Base-by-base conservation (phyloP, 2,113 vertebrate genomes). In the Periophthalmodon schlosseri region DNA sequence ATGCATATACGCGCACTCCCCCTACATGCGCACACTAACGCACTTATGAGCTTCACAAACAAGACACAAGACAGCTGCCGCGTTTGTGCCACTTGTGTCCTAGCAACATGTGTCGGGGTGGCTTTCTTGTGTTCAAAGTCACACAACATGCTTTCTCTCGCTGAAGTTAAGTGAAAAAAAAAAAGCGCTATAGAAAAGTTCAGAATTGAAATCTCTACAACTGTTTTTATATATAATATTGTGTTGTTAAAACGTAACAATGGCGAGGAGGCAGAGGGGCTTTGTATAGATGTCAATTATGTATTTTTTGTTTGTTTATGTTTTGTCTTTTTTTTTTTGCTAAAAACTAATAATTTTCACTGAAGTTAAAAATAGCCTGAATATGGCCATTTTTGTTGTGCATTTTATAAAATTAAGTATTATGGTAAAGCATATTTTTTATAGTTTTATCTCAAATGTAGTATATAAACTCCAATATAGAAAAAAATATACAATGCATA, bases 81-180 rank as follows among this genome's bases (percentile, higher is more conserved):
- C 61, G 64, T 73, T 88, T 72, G 68, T 77, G 52, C 61, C 66
- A 79, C 82, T 61, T 81, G 79, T 91, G 88, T 88, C 85, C 77
- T 89, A 89, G 84, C 90, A 91, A 90, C 85, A 76, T 77, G 80
- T 87, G 75, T 81, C 66, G 70, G 68, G 68, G 78, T 76, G 85
- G 84, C 58, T 73, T 64, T 74, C 39, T 5, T n/a, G 10, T 44
- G 14, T 65, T 33, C 64, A n/a, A 14, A 57, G 39, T 65, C 28
- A 34, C 60, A 63, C 81, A 7, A 61, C 39, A 21, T 11, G 63
- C 18, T n/a, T 20, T 44, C 18, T n/a, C 21, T 28, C 14, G 5
- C 14, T 5, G 11, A 28, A 28, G 57, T 0, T 13, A 60, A 15
- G 24, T 33, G 24, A 2, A 15, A 28, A 5, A 60, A 14, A 28